phyloP scores from a whole-genome alignment of 2,797 vertebrate species.

The Coregonus sp. region DNA sequence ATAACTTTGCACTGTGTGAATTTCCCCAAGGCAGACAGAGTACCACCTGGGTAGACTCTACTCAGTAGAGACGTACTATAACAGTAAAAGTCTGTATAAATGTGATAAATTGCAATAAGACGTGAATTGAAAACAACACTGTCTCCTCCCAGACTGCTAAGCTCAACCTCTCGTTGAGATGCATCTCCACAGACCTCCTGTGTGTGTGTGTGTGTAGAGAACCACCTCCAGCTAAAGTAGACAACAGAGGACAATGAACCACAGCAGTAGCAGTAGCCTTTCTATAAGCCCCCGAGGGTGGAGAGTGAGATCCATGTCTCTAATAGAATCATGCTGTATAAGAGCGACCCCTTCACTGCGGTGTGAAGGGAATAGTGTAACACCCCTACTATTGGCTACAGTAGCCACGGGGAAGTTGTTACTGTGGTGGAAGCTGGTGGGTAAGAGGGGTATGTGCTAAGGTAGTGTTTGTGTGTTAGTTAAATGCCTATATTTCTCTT shows the following conservation, averaged over 20 bases:
- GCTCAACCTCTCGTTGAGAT: conserved; percentile 28
- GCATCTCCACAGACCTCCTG: conserved; percentile 22
- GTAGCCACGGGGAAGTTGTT: background rate
- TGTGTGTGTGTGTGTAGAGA: background rate
- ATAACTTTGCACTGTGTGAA: background rate
- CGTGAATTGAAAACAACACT: conserved; percentile 17
- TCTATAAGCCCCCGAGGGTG: conserved; percentile 13
- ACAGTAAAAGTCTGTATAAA: background rate
- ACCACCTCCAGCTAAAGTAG: conserved; percentile 6
- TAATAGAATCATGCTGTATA: conserved; percentile 27
- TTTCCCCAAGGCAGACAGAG: background rate
- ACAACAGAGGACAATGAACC: conserved; percentile 4
- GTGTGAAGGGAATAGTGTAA: conserved; percentile 25
- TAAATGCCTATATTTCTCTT: background rate
- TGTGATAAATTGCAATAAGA: background rate
- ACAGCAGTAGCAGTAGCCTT: conserved; percentile 5
- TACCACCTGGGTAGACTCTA: background rate
- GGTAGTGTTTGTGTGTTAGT: background rate
- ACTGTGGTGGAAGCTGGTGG: background rate
- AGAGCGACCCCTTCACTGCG: conserved; percentile 25
- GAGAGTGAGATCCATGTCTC: conserved; percentile 21
- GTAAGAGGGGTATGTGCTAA: background rate
- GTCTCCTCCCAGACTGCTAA: background rate
- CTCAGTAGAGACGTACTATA: background rate
- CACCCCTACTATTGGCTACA: background rate